Percentiles rank a stretch among this genome's conserved stretches.
These are phyloP conservation scores for Hepsetus odoe DNA, from an alignment of 2,113 vertebrate species.

Conservation along the genomic window DNA sequence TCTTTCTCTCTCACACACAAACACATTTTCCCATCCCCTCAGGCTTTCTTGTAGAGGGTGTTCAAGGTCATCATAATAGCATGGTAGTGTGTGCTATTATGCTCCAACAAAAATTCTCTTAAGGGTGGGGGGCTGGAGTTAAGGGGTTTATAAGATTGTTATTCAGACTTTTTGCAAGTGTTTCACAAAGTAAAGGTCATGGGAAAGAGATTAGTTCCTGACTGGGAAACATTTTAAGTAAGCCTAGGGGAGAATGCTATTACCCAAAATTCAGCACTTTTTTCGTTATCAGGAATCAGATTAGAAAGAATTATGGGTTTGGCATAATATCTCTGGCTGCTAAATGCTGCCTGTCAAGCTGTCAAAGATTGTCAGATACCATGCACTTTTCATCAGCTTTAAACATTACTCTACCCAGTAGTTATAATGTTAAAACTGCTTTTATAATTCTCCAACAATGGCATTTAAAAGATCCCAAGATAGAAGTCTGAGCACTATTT, in stretches of 20 bases:
- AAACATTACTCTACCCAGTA: not conserved
- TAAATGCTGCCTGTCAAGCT: conserved; percentile 4
- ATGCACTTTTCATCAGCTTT: not conserved
- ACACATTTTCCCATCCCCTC: not conserved
- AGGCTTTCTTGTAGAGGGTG: not conserved
- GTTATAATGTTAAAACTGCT: not conserved
- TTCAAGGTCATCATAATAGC: conserved; percentile 17
- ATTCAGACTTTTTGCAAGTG: not conserved
- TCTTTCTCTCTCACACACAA: not conserved
- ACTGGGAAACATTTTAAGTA: conserved; percentile 6
- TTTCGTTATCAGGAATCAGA: not conserved
- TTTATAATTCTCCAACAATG: not conserved
- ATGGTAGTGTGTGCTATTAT: not conserved
- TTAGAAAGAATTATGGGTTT: conserved; percentile 17
- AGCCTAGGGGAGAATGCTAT: not conserved
- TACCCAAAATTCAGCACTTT: not conserved
- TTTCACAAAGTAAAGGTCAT: not conserved
- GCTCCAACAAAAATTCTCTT: not conserved
- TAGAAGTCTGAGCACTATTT: not conserved
- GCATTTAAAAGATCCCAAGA: not conserved
- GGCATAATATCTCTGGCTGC: conserved; percentile 2
- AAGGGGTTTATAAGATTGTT: conserved; percentile 7
- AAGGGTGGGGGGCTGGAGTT: not conserved
- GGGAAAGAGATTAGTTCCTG: conserved; percentile 2
- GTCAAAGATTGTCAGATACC: conserved; percentile 14